Evolutionary conservation across 2,113 vertebrate genomes (phyloP).

Genomic region (Pygoscelis adeliae): DNA sequence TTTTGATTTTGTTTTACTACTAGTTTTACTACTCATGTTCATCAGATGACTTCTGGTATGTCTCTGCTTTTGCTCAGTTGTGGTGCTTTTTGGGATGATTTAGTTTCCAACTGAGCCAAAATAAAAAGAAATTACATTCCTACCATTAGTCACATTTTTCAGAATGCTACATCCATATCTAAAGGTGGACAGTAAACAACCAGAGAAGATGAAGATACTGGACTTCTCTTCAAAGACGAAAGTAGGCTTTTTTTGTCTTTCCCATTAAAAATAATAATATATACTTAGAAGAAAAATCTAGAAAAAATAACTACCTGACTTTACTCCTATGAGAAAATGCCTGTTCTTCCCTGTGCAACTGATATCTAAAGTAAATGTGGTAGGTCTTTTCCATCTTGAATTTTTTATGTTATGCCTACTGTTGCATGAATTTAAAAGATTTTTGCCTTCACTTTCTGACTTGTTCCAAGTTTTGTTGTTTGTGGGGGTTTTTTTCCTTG

Average conservation of each 20-base stretch:
- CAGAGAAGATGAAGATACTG: background rate
- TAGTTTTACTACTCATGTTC: background rate
- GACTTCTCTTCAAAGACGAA: background rate
- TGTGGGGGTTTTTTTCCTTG: background rate
- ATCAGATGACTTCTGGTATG: background rate
- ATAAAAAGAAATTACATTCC: background rate
- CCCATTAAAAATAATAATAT: background rate
- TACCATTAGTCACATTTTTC: background rate
- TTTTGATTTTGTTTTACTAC: background rate
- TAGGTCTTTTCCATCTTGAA: background rate
- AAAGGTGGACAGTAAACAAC: background rate
- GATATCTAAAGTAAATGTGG: background rate
- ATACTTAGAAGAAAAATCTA: background rate
- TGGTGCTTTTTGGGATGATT: background rate
- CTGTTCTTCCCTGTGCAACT: background rate
- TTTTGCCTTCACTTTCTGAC: background rate
- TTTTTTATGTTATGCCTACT: background rate
- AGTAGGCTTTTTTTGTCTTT: background rate
- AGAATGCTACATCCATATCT: background rate
- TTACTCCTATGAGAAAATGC: background rate
- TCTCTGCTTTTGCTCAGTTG: background rate
- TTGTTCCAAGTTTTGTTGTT: background rate
- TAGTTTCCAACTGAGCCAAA: background rate
- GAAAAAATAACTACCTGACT: background rate
- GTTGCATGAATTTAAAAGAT: background rate